Percentiles rank a stretch among this genome's conserved stretches.
These are phyloP conservation scores for Brachycybe producta DNA, from an alignment of 2,888 invertebrate species.

Conservation along the genomic window DNA sequence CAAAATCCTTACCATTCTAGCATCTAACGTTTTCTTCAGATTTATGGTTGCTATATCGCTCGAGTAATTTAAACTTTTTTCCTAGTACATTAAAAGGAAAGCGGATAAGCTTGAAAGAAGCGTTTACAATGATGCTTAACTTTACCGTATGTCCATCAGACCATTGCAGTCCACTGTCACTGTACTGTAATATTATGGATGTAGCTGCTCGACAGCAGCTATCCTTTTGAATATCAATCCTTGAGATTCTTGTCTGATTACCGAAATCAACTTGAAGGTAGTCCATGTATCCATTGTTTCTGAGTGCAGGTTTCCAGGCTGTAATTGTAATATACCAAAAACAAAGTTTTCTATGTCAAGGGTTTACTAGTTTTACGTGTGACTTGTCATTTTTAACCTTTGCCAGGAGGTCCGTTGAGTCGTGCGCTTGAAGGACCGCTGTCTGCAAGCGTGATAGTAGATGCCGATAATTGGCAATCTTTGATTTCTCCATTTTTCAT, in stretches of 20 bases:
- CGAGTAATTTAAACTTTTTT: conserved; percentile 9
- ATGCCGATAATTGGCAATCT: conserved; percentile 16
- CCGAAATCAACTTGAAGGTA: conserved; percentile 16
- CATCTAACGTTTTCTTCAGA: conserved; percentile 12
- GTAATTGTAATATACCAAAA: neutral
- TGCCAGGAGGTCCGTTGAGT: neutral
- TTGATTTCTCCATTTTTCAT: conserved; percentile 6
- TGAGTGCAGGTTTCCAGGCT: conserved; percentile 15
- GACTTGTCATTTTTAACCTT: neutral
- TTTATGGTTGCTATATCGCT: conserved; percentile 6
- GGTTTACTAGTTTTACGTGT: neutral
- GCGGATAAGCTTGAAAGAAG: neutral
- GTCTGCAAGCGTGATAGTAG: neutral
- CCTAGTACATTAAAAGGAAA: conserved; percentile 1
- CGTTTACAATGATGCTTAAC: neutral
- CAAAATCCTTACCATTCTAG: conserved; percentile 1
- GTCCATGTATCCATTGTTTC: neutral
- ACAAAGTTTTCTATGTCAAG: neutral
- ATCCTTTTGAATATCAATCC: conserved; percentile 11
- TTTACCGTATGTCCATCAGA: conserved; percentile 4
- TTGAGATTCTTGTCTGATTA: conserved; percentile 13
- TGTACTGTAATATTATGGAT: conserved; percentile 2
- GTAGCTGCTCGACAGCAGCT: conserved; percentile 13
- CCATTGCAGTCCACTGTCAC: conserved; percentile 12
- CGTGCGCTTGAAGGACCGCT: conserved; percentile 6